Percentiles rank a stretch among this genome's conserved stretches.
These are phyloP conservation scores for Branchipolynoe longqiensis DNA, from an alignment of 2,888 invertebrate genomes.

Conservation along the genomic window DNA sequence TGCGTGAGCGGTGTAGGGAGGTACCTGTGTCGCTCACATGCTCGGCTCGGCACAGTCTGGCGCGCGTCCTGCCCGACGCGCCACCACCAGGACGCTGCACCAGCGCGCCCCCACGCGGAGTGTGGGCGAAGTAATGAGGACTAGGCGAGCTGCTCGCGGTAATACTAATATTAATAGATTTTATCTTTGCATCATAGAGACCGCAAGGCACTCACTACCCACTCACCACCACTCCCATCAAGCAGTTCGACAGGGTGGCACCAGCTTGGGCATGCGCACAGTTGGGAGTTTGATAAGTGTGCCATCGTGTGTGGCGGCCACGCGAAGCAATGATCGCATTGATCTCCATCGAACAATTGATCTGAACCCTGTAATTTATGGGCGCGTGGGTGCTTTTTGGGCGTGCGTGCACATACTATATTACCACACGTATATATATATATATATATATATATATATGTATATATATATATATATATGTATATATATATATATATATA, in stretches of 20 bases:
- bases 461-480: slow-evolving; percentile 41
- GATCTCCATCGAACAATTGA: no score
- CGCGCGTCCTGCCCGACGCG: background rate
- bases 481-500: slow-evolving; percentile 41
- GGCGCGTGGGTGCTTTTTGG: no score
- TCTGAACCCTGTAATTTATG: no score
- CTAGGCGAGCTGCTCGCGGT: no score
- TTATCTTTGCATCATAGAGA: background rate
- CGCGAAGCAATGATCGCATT: no score
- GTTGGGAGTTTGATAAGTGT: background rate
- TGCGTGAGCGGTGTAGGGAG: background rate
- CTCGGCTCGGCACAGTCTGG: no score
- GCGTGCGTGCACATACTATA: no score
- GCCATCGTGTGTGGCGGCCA: background rate
- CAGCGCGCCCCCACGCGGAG: slow-evolving; percentile 24
- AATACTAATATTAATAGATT: background rate
- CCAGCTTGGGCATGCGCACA: background rate
- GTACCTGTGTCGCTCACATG: slow-evolving; percentile 11
- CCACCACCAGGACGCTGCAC: background rate
- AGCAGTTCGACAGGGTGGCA: background rate
- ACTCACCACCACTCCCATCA: no score
- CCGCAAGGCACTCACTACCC: no score
- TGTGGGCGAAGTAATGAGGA: background rate
- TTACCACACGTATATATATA: slow-evolving; percentile 17
- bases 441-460: slow-evolving; percentile 41